A percentile compares a stretch with the other conserved stretches of the same genome.
phyloP scores from a whole-genome alignment of 2,113 vertebrate genomes.

The Lampris incognitus region DNA sequence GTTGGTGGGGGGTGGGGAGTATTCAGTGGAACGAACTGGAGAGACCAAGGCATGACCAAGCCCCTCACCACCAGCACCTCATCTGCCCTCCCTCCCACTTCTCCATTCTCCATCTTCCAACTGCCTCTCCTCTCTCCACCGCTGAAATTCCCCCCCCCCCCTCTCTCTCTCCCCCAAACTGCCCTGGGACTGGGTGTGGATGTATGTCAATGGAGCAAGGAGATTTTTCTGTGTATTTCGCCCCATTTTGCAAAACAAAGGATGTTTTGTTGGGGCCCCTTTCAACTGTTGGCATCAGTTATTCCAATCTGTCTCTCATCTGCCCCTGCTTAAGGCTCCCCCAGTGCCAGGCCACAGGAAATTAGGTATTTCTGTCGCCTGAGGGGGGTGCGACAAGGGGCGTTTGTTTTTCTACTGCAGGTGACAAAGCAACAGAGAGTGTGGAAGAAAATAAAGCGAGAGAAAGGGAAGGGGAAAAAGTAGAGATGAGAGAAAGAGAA shows the following conservation, averaged over 20 bases:
- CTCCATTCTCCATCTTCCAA: neutral
- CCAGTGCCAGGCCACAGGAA: slow-evolving; percentile 77
- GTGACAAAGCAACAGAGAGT: slow-evolving; percentile 71
- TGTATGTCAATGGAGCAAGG: slow-evolving; percentile 32
- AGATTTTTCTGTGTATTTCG: slow-evolving; percentile 62
- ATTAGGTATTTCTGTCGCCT: slow-evolving; percentile 82
- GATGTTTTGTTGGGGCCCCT: slow-evolving; percentile 71
- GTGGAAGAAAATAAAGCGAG: slow-evolving; percentile 13
- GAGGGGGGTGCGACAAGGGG: slow-evolving; percentile 75
- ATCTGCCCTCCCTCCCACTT: neutral
- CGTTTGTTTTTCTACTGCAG: slow-evolving; percentile 81
- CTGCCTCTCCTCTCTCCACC: neutral
- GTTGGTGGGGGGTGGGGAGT: slow-evolving; percentile 3
- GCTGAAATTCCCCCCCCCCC: neutral
- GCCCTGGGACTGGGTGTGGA: slow-evolving; percentile 31
- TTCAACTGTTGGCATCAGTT: slow-evolving; percentile 75
- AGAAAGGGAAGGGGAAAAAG: slow-evolving; percentile 1
- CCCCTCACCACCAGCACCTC: slow-evolving; percentile 43
- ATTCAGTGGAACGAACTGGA: slow-evolving; percentile 36
- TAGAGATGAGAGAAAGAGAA: slow-evolving; percentile 17
- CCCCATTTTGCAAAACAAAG: slow-evolving; percentile 74
- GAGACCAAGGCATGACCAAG: slow-evolving; percentile 40
- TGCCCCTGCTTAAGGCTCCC: slow-evolving; percentile 74
- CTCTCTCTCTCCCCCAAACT: neutral
- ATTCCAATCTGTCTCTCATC: slow-evolving; percentile 81